Percentiles rank a stretch among this genome's conserved stretches.
Conservation (phyloP, 2,797 vertebrate species). For the Notolepis coatsorum region DNA sequence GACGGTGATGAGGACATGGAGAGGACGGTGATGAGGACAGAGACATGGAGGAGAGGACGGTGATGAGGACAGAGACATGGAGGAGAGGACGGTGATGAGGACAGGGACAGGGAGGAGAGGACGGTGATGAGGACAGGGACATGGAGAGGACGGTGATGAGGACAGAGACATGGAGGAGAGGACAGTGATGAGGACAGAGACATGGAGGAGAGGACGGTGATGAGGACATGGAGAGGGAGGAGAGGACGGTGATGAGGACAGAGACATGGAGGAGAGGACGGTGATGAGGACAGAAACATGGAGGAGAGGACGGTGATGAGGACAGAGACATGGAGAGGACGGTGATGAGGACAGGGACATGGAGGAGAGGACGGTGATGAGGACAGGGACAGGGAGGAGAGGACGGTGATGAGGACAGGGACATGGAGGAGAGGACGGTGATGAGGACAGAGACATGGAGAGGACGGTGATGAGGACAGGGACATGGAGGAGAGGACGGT, state of each 20-base stretch:
- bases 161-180: slow-evolving; percentile 35
- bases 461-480: slow-evolving; percentile 33
- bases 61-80: slow-evolving; percentile 42
- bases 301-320: slow-evolving; percentile 42
- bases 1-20: no score
- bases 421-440: slow-evolving; percentile 28
- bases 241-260: slow-evolving; percentile 47
- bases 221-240: slow-evolving; percentile 34
- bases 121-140: no score
- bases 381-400: slow-evolving; percentile 16
- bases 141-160: slow-evolving; percentile 23
- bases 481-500: slow-evolving; percentile 29
- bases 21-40: slow-evolving; percentile 32
- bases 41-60: slow-evolving; percentile 29
- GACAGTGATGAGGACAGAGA: no score
- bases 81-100: slow-evolving; percentile 26
- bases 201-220: slow-evolving; percentile 11
- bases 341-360: slow-evolving; percentile 37
- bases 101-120: slow-evolving; percentile 31
- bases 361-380: slow-evolving; percentile 41
- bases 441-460: slow-evolving; percentile 38
- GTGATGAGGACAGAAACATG: slow-evolving; percentile 37
- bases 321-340: slow-evolving; percentile 16
- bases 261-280: neutral
- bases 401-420: slow-evolving; percentile 36